A percentile compares a stretch with the other conserved stretches of the same genome.
These are phyloP conservation scores for Macquaria ambigua DNA, from an alignment of 2,113 vertebrate species.

Conservation along the genomic window DNA sequence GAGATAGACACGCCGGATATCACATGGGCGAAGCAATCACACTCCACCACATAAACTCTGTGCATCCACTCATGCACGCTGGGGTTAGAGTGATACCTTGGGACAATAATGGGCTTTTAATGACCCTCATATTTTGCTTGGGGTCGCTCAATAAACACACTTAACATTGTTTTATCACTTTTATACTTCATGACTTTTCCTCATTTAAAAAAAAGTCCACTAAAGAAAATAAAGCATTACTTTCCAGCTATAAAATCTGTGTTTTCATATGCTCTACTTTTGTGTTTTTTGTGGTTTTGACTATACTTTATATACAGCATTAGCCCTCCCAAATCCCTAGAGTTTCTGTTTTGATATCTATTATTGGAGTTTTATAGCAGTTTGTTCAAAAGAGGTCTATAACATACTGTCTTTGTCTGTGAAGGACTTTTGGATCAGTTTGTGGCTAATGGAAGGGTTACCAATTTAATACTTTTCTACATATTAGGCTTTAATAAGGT, in stretches of 20 bases:
- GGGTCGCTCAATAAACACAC: background rate
- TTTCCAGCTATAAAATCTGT: background rate
- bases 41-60: background rate
- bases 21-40: background rate
- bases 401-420: background rate
- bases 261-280: background rate
- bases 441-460: background rate
- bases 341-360: too few relatives aligned
- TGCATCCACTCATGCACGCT: background rate
- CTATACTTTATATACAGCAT: background rate
- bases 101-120: background rate
- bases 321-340: too few relatives aligned
- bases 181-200: background rate
- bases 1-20: background rate
- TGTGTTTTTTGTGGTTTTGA: background rate
- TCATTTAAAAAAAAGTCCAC: background rate
- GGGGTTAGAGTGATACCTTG: background rate
- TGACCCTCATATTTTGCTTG: background rate
- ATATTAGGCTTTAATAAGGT: background rate
- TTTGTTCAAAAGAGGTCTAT: background rate
- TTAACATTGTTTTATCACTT: slow-evolving; percentile 9
- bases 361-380: background rate
- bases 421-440: background rate
- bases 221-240: background rate
- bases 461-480: background rate